Evolutionary conservation across 2,797 vertebrate genomes (phyloP).

Genomic region (Lophura swinhoii): DNA sequence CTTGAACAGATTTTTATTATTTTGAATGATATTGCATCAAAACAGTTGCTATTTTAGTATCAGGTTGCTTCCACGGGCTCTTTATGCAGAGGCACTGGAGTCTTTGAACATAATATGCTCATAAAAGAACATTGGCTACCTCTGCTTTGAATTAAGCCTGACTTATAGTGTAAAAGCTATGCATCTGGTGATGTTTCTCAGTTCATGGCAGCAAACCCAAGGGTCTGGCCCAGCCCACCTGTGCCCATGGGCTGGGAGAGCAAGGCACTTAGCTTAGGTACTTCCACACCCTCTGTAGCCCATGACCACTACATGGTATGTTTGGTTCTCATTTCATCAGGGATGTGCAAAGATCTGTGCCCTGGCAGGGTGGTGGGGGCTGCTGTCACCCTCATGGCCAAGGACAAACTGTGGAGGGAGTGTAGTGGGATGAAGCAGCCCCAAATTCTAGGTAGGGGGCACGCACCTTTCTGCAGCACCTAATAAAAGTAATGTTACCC

Average conservation of each 20-base stretch:
- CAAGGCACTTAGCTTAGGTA: neutral
- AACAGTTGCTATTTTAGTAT: conserved; percentile 52
- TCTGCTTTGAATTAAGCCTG: conserved; percentile 43
- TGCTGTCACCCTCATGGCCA: neutral
- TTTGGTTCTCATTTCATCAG: neutral
- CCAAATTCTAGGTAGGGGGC: neutral
- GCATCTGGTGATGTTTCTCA: neutral
- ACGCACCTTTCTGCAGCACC: neutral
- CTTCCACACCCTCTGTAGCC: neutral
- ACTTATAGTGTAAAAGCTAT: conserved; percentile 21
- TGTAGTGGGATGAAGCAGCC: neutral
- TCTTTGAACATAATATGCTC: conserved; percentile 29
- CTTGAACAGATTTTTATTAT: conserved; percentile 35
- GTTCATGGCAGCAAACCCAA: neutral
- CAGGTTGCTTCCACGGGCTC: conserved; percentile 41
- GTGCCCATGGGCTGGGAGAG: fast-evolving
- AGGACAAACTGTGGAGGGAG: neutral
- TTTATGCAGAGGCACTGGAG: conserved; percentile 1
- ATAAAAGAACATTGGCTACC: conserved; percentile 42
- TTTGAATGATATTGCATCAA: conserved; percentile 15
- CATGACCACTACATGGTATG: neutral
- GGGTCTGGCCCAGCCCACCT: neutral
- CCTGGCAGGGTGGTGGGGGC: neutral
- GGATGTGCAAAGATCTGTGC: fast-evolving
- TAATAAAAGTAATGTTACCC: neutral